Percentiles rank a stretch among this genome's conserved stretches.
These are phyloP conservation scores for Achroia grisella DNA, from an alignment of 1,140 invertebrate species.

Conservation along the genomic window DNA sequence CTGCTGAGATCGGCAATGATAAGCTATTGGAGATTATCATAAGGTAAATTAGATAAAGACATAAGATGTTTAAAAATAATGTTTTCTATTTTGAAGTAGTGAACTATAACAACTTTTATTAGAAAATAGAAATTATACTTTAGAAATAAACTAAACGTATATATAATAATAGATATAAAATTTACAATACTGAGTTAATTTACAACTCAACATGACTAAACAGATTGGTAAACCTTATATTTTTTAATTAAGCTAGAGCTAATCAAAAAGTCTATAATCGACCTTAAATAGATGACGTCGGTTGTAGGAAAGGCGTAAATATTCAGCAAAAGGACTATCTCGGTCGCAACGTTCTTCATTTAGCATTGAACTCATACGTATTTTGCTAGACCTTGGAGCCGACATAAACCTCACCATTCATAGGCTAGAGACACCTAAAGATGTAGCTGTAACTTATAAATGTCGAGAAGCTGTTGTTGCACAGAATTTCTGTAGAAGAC, in stretches of 20 bases:
- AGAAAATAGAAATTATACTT: no score
- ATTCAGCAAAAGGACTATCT: constrained; percentile 43
- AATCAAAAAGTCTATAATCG: no score
- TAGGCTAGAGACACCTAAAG: constrained; percentile 42
- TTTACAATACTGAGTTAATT: no score
- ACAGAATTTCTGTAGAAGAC: constrained; percentile 17
- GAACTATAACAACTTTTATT: no score
- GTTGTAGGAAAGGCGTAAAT: constrained; percentile 30
- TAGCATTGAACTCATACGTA: constrained; percentile 34
- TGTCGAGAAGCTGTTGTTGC: constrained; percentile 41
- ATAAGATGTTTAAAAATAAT: no score
- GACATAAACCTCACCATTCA: constrained; percentile 39
- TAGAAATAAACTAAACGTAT: no score
- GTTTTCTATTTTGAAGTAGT: no score
- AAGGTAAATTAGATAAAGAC: constrained; percentile 25
- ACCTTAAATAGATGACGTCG: no score
- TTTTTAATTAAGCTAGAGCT: no score
- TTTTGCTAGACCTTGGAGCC: constrained; percentile 44
- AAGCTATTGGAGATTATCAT: constrained; percentile 31
- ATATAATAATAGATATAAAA: no score
- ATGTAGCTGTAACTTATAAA: constrained; percentile 40
- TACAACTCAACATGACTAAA: no score
- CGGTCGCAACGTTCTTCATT: constrained; percentile 49
- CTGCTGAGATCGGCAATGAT: constrained; percentile 45
- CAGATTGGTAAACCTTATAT: no score